Base-by-base conservation (phyloP, 2,888 invertebrate genomes). In the Lampropteryx suffumata region DNA sequence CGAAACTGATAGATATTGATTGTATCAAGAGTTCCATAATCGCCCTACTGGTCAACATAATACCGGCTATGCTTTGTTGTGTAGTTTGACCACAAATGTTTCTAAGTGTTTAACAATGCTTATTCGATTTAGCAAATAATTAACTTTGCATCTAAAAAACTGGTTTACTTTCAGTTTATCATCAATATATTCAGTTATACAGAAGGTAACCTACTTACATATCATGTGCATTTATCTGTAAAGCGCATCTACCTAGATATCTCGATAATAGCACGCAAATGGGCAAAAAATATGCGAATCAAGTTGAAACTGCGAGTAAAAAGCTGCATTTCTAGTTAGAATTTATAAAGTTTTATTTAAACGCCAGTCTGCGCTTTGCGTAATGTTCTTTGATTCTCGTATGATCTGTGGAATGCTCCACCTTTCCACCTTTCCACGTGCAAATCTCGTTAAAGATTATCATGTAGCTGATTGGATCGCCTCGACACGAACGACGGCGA, bases 381-480 rank as follows among this genome's bases (percentile, higher is more conserved):
- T 35, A 42, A 33, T 39, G 49, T 36, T 51, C 40, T 45, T 53
- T 40, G 52, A 55, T 55, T 39, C 3, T 4, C 3, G 7, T 7
- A 17, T 39, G 33, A 55, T 53, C 57, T 52, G 27, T 14, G 52
- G 52, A 50, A 55, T 50, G 39, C 57, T 41, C 26, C 45, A 46
- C 47, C 24, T 24, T 2, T 36, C 32, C 41, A 42, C 56, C 45
- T 58, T 60, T 56, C 58, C 53, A 58, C 50, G 50, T 55, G 56
- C 50, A 27, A 59, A 61, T 27, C 46, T 53, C 59, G 48, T 54
- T 43, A 57, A 46, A 56, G 47, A 54, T 56, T 47, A 64, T 67
- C 48, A 32, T 53, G n/a, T n/a, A n/a, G n/a, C n/a, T n/a, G 57
- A 55, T 57, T 28, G 44, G 62, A 66, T 57, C 10, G 6, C 10